phyloP scores from a whole-genome alignment of 2,113 vertebrate species.

The Naja naja region DNA sequence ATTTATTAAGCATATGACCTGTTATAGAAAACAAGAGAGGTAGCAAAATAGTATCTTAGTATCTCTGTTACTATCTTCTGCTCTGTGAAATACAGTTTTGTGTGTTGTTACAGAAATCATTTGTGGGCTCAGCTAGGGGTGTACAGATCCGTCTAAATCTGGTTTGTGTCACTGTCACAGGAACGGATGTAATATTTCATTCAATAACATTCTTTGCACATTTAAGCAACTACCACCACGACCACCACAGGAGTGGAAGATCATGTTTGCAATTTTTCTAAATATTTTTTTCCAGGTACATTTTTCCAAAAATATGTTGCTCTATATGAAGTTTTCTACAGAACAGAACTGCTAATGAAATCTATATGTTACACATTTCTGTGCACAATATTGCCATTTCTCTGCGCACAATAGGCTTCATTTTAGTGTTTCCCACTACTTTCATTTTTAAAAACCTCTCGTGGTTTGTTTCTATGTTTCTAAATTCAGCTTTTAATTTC shows the following conservation, averaged over 20 bases:
- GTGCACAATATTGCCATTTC: background rate
- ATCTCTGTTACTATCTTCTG: background rate
- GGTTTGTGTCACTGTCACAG: background rate
- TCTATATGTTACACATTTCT: background rate
- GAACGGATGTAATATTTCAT: background rate
- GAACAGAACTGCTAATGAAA: background rate
- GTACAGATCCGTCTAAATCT: background rate
- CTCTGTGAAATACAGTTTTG: background rate
- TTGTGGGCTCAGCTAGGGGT: background rate
- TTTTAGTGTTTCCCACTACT: background rate
- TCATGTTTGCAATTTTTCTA: background rate
- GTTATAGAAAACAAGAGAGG: conserved; percentile 43
- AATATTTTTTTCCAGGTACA: background rate
- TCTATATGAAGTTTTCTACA: background rate
- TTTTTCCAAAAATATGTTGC: background rate
- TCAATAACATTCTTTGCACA: background rate
- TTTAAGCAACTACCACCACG: background rate
- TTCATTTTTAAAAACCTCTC: background rate
- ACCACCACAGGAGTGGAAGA: background rate
- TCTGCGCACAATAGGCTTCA: background rate
- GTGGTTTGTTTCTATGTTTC: background rate
- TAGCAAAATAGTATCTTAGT: conserved; percentile 26
- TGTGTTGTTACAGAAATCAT: conserved; percentile 6
- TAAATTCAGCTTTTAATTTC: conserved; percentile 5
- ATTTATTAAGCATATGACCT: conserved; percentile 28